Percentiles rank a stretch among this genome's conserved stretches.
phyloP scores from a whole-genome alignment of 2,888 invertebrate species.

The Crepidodera aurea region DNA sequence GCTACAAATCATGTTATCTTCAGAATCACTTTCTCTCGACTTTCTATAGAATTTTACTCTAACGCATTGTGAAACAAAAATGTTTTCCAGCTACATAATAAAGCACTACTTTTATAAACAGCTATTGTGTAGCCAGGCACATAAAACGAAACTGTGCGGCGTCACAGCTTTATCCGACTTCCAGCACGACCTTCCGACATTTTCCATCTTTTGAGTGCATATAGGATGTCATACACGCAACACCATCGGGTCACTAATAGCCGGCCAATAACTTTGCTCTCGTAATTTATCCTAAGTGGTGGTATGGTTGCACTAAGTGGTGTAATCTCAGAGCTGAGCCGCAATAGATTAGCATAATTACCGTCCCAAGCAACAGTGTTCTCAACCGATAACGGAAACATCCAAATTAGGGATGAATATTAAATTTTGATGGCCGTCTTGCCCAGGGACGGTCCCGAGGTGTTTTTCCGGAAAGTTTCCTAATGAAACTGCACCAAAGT shows the following conservation, averaged over 20 bases:
- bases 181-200: too few species aligned
- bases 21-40: too few species aligned
- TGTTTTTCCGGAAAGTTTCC: too few species aligned
- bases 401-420: constrained; percentile 42
- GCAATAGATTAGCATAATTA: constrained; percentile 48
- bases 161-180: too few species aligned
- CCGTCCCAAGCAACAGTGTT: constrained; percentile 45
- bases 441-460: not conserved
- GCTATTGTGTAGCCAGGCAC: too few species aligned
- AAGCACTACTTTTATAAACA: too few species aligned
- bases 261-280: constrained; percentile 30
- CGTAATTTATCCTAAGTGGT: constrained; percentile 38
- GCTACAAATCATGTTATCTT: too few species aligned
- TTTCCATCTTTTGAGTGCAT: constrained; percentile 1
- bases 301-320: constrained; percentile 39
- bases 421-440: constrained; percentile 36
- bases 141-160: too few species aligned
- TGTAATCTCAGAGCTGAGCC: constrained; percentile 37
- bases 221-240: constrained; percentile 6
- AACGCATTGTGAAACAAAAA: too few species aligned
- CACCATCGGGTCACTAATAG: not conserved
- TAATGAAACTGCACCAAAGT: too few species aligned
- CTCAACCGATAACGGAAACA: constrained; percentile 45
- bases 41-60: too few species aligned
- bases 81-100: too few species aligned